Evolutionary conservation across 2,797 vertebrate species (phyloP), one percentile per base, ranked within the genome.

Genomic region (Rhodeus uyekii): DNA sequence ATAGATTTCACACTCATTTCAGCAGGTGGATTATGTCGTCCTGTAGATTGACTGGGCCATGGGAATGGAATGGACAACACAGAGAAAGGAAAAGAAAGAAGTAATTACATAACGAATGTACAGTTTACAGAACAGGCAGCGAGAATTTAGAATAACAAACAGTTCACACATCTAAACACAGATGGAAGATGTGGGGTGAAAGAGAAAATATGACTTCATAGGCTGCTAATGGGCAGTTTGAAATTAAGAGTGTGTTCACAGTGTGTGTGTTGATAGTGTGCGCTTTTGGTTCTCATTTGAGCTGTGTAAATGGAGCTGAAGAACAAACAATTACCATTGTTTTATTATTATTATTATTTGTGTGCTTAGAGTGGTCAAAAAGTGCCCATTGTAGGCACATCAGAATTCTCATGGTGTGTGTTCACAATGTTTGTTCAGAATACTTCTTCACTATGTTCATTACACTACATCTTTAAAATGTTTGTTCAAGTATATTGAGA

Each of bases 71-170:
- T 19, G 24, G 32, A 50, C 58, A 80, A 16, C 68, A 60, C 46
- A 50, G n/a, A 61, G 32, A 73, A 63, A 18, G 29, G 32, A 81
- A 75, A 74, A 22, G 19, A 39, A 58, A n/a, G n/a, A 34, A 64
- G 46, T 53, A 65, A 74, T 72, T 61, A 48, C 9, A 48, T 42
- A 42, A 36, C 2, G 8, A 74, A 74, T 65, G 18, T 53, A 81
- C 60, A 64, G 64, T 81, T 74, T 50, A 65, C 79, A 73, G n/a
- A 38, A 81, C 68, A 81, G 44, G 16, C 79, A 81, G 42, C 9
- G 29, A 65, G 32, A 50, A 64, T 74, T 63, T 65, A n/a, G 24
- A 81, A 81, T 65, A 74, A 53, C 44, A 64, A 74, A 81, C 80
- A 65, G 39, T 53, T 61, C 58, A 80, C 53, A 81, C 24, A 65